Conservation (phyloP, 1,140 invertebrate species). For the Dolichoris vasculosae region DNA sequence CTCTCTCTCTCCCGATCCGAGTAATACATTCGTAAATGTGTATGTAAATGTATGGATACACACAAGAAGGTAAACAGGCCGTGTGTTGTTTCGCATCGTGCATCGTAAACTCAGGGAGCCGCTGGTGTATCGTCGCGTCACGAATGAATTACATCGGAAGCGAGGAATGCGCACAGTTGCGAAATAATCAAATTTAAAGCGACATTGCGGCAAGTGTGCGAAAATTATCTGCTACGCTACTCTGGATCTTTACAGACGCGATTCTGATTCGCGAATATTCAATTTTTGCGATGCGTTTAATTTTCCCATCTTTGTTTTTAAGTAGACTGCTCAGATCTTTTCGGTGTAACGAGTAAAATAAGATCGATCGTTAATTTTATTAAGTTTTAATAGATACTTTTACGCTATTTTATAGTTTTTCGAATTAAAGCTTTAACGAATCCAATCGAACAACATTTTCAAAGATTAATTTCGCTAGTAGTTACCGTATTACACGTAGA, state of each 20-base stretch:
- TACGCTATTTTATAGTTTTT: too few species aligned
- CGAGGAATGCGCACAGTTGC: conserved; percentile 13
- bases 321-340: too few species aligned
- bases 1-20: conserved; percentile 9
- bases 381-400: too few species aligned
- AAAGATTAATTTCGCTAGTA: too few species aligned
- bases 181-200: conserved; percentile 52
- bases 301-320: too few species aligned
- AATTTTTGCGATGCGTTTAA: too few species aligned
- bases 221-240: conserved; percentile 23
- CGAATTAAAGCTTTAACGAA: too few species aligned
- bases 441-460: too few species aligned
- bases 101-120: conserved; percentile 20
- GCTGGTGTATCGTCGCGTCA: not conserved
- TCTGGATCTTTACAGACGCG: not conserved
- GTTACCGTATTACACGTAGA: too few species aligned
- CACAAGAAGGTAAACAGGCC: not conserved
- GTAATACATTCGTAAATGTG: conserved; percentile 40
- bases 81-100: conserved; percentile 28
- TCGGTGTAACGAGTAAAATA: too few species aligned
- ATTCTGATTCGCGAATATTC: not conserved
- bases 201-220: conserved; percentile 16
- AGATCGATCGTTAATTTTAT: too few species aligned
- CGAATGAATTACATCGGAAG: conserved; percentile 39
- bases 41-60: not conserved